Evolutionary conservation across 2,888 invertebrate species (phyloP).

Genomic region (Mesorhabditis sp.): DNA sequence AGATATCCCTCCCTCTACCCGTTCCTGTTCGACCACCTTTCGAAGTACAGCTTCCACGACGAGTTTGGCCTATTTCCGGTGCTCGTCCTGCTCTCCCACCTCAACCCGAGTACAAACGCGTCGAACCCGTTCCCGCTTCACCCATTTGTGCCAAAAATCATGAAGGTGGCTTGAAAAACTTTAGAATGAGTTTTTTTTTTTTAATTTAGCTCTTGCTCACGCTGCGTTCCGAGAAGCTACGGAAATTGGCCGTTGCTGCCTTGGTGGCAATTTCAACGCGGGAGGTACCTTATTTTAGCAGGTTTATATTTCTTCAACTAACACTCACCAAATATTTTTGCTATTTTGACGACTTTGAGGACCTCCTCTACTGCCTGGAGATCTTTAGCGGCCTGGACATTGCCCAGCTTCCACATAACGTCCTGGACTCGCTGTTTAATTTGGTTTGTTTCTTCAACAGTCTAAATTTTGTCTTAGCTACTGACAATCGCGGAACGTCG

Average conservation of each 20-base stretch:
- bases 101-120: conserved; percentile 23
- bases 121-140: background rate
- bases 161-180: background rate
- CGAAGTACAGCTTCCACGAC: background rate
- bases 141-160: background rate
- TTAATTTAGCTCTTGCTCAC: conserved; percentile 23
- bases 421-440: background rate
- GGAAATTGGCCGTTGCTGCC: conserved; percentile 40
- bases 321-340: background rate
- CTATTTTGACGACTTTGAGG: background rate
- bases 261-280: conserved; percentile 31
- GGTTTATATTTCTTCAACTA: too few species aligned
- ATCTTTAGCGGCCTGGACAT: background rate
- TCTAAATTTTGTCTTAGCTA: background rate
- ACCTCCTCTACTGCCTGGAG: background rate
- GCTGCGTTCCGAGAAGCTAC: conserved; percentile 30
- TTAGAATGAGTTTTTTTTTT: conserved; percentile 21
- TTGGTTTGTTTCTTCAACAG: background rate
- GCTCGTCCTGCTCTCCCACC: conserved; percentile 35
- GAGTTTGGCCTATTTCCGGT: conserved; percentile 34
- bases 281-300: conserved; percentile 17
- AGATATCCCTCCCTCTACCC: conserved; percentile 19
- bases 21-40: conserved; percentile 15
- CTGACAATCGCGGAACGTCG: too few species aligned
- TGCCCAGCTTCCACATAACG: background rate